Evolutionary conservation across 2,888 invertebrate genomes (phyloP).

Genomic region (Epicampocera succincta): DNA sequence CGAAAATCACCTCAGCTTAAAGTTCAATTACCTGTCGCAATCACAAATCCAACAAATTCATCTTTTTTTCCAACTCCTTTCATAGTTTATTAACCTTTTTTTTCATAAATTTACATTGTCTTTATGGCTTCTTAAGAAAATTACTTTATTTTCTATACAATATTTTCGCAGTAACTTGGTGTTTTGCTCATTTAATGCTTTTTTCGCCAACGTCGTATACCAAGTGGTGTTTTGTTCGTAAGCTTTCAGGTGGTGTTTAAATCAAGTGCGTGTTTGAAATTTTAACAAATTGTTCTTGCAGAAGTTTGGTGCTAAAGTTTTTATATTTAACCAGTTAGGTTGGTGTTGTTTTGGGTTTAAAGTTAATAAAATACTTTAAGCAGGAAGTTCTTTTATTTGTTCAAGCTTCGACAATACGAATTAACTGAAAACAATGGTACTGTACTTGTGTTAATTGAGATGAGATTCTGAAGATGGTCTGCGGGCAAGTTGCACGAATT

Average conservation of each 20-base stretch:
- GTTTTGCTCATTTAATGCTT: constrained; percentile 6
- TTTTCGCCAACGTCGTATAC: constrained; percentile 16
- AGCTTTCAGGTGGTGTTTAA: constrained; percentile 47
- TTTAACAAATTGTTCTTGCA: constrained; percentile 59
- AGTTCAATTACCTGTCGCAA: constrained; percentile 65
- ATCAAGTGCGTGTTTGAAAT: constrained; percentile 68
- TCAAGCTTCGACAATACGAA: constrained; percentile 43
- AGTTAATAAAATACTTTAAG: constrained; percentile 52
- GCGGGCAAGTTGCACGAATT: background rate
- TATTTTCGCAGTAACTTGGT: constrained; percentile 30
- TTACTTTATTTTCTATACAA: background rate
- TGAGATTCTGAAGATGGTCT: constrained; percentile 5
- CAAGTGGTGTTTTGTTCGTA: constrained; percentile 35
- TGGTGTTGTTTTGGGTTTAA: constrained; percentile 11
- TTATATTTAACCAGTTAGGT: constrained; percentile 3
- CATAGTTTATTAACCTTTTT: constrained; percentile 64
- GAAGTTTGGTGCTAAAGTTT: constrained; percentile 19
- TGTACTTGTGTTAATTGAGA: constrained; percentile 36
- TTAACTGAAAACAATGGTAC: constrained; percentile 35
- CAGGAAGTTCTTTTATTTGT: constrained; percentile 67
- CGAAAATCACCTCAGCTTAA: constrained; percentile 43
- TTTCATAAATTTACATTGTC: constrained; percentile 33
- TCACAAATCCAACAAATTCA: constrained; percentile 17
- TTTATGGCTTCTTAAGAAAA: constrained; percentile 44
- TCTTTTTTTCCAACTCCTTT: constrained; percentile 31